Conservation (phyloP, 2,113 vertebrate species). For the Polypterus bichir region DNA sequence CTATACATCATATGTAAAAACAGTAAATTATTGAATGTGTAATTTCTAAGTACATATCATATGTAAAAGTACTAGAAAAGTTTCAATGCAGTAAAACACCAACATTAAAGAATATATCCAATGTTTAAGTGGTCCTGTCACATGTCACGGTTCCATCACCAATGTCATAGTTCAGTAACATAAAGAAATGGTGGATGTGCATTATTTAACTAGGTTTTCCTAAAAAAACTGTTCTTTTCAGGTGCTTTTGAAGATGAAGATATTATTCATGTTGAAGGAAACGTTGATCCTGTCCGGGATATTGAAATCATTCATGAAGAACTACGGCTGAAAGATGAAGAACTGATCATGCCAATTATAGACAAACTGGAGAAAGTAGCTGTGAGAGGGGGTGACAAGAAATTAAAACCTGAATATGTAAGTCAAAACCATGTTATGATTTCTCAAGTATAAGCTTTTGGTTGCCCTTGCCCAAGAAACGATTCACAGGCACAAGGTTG, state of each 20-base stretch:
- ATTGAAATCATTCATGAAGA: conserved; percentile 87
- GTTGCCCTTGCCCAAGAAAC: conserved; percentile 24
- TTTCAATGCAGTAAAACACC: too few relatives aligned
- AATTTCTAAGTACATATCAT: too few relatives aligned
- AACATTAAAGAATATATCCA: too few relatives aligned
- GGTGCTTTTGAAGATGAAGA: conserved; percentile 96
- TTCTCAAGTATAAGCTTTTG: conserved; percentile 37
- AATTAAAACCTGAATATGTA: conserved; percentile 92
- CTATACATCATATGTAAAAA: too few relatives aligned
- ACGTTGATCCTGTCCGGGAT: conserved; percentile 87
- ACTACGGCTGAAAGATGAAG: conserved; percentile 83
- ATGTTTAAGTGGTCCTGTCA: too few relatives aligned
- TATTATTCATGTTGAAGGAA: conserved; percentile 91
- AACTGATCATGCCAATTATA: conserved; percentile 72
- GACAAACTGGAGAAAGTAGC: conserved; percentile 92
- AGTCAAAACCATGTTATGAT: conserved; percentile 45
- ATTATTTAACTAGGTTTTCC: neutral
- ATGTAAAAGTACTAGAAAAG: too few relatives aligned
- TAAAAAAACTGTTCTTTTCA: conserved; percentile 23
- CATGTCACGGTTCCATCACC: too few relatives aligned
- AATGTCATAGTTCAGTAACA: too few relatives aligned
- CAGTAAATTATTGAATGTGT: too few relatives aligned
- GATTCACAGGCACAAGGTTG: neutral
- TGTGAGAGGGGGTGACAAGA: conserved; percentile 79
- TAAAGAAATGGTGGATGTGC: neutral